Conservation (phyloP, 2,888 invertebrate species). For the Drosophila aldrichi region DNA sequence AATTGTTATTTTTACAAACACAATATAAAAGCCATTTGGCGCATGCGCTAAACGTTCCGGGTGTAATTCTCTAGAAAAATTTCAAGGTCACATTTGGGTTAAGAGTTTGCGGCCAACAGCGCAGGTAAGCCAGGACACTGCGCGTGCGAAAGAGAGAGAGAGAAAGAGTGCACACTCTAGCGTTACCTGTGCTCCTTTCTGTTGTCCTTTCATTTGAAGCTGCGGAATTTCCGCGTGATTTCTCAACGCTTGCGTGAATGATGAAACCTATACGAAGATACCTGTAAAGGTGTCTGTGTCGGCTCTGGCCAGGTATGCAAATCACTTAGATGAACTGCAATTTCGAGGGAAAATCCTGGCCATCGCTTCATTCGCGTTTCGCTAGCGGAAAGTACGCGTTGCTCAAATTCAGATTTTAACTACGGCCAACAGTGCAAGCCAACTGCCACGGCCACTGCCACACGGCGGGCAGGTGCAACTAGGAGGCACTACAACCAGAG, state of each 20-base stretch:
- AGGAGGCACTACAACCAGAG: too few species aligned
- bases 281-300: neutral
- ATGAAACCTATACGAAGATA: slow-evolving; percentile 36
- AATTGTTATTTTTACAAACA: slow-evolving; percentile 78
- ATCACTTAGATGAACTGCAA: slow-evolving; percentile 58
- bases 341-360: slow-evolving; percentile 72
- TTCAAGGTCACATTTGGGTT: slow-evolving; percentile 78
- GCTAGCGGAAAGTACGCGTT: slow-evolving; percentile 61
- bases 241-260: slow-evolving; percentile 72
- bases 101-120: slow-evolving; percentile 31
- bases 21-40: slow-evolving; percentile 80
- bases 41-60: slow-evolving; percentile 72
- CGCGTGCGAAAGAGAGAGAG: neutral
- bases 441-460: slow-evolving; percentile 43
- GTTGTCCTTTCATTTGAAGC: slow-evolving; percentile 68
- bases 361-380: slow-evolving; percentile 70
- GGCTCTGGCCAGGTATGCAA: slow-evolving; percentile 63
- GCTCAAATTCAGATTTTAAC: slow-evolving; percentile 15
- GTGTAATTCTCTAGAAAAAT: slow-evolving; percentile 71
- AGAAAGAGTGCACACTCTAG: neutral
- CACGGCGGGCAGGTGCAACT: slow-evolving; percentile 46
- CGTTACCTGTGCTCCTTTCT: slow-evolving; percentile 30
- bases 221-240: slow-evolving; percentile 77
- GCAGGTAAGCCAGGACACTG: slow-evolving; percentile 60
- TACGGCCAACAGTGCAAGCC: neutral